These are phyloP conservation scores for Diorhabda carinulata DNA, from an alignment of 1,140 invertebrate genomes.

Conservation along the genomic window DNA sequence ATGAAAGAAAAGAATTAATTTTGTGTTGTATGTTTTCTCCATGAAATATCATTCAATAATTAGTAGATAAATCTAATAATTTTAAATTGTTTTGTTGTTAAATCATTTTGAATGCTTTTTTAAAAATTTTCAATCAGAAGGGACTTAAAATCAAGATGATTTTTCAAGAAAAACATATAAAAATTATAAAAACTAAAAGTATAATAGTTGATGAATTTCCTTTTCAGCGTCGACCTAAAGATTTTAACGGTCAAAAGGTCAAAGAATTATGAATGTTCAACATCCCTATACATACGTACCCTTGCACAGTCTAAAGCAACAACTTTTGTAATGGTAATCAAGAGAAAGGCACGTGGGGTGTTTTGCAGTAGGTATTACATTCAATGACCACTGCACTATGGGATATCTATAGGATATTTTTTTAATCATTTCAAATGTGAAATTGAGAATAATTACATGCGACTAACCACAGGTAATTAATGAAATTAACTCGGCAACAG, in stretches of 20 bases:
- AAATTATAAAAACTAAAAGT: no score
- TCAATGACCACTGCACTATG: background rate
- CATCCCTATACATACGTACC: background rate
- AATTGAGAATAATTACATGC: background rate
- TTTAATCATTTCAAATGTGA: background rate
- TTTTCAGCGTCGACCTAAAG: background rate
- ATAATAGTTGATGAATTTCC: no score
- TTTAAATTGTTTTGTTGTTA: no score
- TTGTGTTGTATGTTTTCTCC: background rate
- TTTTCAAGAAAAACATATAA: no score
- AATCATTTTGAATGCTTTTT: no score
- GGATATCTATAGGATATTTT: background rate
- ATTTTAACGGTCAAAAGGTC: conserved; percentile 1
- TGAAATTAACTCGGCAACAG: conserved; percentile 4
- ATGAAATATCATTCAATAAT: no score
- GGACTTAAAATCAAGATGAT: no score
- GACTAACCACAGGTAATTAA: conserved; percentile 7
- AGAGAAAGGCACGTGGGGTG: background rate
- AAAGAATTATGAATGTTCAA: background rate
- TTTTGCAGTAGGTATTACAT: background rate
- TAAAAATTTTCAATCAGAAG: no score
- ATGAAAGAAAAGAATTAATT: background rate
- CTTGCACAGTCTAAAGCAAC: background rate
- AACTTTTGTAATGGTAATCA: background rate
- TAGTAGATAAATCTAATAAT: no score